Evolutionary conservation across 2,888 invertebrate species (phyloP).

Genomic region (Hyppa rectilinea): DNA sequence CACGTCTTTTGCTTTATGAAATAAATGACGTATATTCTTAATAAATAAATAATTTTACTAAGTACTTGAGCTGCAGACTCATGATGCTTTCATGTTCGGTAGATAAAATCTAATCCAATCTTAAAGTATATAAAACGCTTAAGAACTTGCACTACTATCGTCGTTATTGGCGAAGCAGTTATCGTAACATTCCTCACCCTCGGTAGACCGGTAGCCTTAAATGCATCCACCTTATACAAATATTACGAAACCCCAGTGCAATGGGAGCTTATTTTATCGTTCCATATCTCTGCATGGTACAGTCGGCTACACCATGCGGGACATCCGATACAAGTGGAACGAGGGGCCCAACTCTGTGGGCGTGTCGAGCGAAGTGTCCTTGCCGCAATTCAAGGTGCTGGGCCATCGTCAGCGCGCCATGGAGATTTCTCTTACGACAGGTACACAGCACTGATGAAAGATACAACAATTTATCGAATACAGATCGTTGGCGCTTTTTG

Average conservation of each 20-base stretch:
- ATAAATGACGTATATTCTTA: conserved; percentile 55
- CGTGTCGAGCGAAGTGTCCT: conserved; percentile 97
- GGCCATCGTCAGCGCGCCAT: conserved; percentile 98
- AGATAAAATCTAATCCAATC: conserved; percentile 70
- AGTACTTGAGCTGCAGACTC: conserved; percentile 67
- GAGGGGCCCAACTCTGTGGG: conserved; percentile 98
- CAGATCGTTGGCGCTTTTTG: conserved; percentile 53
- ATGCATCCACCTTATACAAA: conserved; percentile 72
- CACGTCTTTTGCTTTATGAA: conserved; percentile 63
- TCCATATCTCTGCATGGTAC: conserved; percentile 90
- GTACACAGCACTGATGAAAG: conserved; percentile 90
- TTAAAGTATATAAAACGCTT: conserved; percentile 70
- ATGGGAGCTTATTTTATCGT: conserved; percentile 89
- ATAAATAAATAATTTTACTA: conserved; percentile 50
- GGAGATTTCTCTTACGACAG: conserved; percentile 98
- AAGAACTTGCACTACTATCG: conserved; percentile 62
- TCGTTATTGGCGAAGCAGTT: conserved; percentile 60
- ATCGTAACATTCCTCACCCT: conserved; percentile 68
- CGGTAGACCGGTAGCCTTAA: conserved; percentile 72
- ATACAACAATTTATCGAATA: conserved; percentile 51
- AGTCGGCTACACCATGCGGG: conserved; percentile 99
- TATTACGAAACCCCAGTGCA: conserved; percentile 86
- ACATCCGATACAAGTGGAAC: conserved; percentile 99
- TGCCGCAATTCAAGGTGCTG: conserved; percentile 99
- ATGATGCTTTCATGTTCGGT: conserved; percentile 74